A percentile compares a stretch with the other conserved stretches of the same genome.
Conservation (phyloP, 2,888 invertebrate genomes). For the Drosophila tanythrix region DNA sequence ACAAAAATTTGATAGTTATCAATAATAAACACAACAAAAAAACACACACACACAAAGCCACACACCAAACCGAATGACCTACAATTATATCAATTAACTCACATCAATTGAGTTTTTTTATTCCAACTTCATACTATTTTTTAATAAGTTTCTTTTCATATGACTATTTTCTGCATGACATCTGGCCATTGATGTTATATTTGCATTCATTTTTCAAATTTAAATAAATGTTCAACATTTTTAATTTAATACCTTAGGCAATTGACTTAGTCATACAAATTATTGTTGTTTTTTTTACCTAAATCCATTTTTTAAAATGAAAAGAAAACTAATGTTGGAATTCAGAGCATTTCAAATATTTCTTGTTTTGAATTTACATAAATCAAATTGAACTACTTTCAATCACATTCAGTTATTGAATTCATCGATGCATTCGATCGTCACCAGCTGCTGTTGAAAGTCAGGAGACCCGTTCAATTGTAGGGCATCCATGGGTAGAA, state of each 20-base stretch:
- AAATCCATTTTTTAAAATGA: not conserved
- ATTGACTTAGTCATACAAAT: not conserved
- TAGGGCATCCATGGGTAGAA: slow-evolving; percentile 17
- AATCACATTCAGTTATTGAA: not conserved
- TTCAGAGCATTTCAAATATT: not conserved
- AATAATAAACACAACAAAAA: not conserved
- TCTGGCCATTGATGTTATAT: no score
- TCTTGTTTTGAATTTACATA: not conserved
- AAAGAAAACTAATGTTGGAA: not conserved
- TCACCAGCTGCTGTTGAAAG: not conserved
- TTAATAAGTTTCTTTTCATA: not conserved
- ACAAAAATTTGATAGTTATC: slow-evolving; percentile 38
- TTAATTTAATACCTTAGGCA: not conserved
- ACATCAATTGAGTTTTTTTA: not conserved
- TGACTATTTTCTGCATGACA: not conserved
- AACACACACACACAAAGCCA: not conserved
- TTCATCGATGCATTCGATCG: not conserved
- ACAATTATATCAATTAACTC: no score
- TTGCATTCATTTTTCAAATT: no score
- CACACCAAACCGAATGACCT: slow-evolving; percentile 3
- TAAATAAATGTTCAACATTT: no score
- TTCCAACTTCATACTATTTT: not conserved
- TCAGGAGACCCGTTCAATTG: not conserved
- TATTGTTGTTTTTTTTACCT: no score
- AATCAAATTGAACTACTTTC: not conserved